Percentiles rank a stretch among this genome's conserved stretches.
Conservation (phyloP, 2,113 vertebrate species). For the Elanus axillaris region DNA sequence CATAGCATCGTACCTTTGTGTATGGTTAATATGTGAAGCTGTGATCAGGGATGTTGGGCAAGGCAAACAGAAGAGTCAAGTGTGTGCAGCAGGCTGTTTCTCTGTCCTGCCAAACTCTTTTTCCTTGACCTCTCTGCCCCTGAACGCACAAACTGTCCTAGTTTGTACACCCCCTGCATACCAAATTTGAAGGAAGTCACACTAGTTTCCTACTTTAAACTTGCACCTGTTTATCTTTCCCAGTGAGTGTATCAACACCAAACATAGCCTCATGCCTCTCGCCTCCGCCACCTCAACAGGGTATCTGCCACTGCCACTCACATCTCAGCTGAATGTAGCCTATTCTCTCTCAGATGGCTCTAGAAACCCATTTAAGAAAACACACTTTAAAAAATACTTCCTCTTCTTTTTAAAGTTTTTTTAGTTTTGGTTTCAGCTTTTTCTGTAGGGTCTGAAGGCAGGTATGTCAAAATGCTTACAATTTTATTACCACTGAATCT, state of each 20-base stretch:
- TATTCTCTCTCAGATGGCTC: not conserved
- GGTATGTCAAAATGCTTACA: not conserved
- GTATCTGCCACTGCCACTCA: not conserved
- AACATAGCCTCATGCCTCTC: not conserved
- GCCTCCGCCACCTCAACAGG: not conserved
- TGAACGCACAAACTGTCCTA: not conserved
- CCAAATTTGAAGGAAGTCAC: not conserved
- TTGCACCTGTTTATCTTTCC: not conserved
- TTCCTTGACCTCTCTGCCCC: not conserved
- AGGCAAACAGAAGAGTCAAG: not conserved
- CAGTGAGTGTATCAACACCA: not conserved
- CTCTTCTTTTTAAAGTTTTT: not conserved
- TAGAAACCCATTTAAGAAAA: not conserved
- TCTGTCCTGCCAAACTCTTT: not conserved
- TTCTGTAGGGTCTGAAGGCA: not conserved
- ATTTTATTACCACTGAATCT: not conserved
- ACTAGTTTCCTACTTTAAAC: not conserved
- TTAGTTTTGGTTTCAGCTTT: not conserved
- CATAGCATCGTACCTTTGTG: fast-evolving
- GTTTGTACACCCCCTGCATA: not conserved
- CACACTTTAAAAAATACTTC: not conserved
- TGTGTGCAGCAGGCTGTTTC: not conserved
- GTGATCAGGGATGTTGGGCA: not conserved
- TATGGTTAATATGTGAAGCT: not conserved
- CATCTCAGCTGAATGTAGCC: not conserved